Evolutionary conservation across 2,888 invertebrate species (phyloP), one percentile per base, ranked within the genome.

Genomic region (Ligdia adustata): DNA sequence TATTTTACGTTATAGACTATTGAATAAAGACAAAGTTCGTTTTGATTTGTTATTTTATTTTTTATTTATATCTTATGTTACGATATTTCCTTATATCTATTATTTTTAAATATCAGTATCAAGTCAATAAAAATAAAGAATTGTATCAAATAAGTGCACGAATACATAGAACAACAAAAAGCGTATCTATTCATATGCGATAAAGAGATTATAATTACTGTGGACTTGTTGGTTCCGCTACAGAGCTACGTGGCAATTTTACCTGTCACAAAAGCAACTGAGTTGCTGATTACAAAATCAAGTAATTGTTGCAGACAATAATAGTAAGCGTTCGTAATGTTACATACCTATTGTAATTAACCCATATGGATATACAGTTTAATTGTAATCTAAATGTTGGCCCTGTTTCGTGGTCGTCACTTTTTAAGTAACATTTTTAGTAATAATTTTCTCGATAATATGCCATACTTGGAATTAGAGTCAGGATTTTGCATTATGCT

Each of bases 11-110:
- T n/a, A 73, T 82, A 82, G 80, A 83, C 77, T 73, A 75, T 75
- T 73, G 22, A 86, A 87, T 88, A 87, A 88, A 88, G 83, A 87
- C 84, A 80, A 74, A 68, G 67, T 70, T 75, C 74, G 77, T 84
- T 82, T 79, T 74, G 62, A 77, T 22, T n/a, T 72, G 55, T 74
- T 76, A 70, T 72, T 77, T 75, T 77, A 69, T 62, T 64, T 69
- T 70, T 65, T 52, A 60, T 64, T 61, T 52, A 31, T 47, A 50
- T 61, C 57, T 52, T 22, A 31, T 49, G 24, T 31, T 28, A 13
- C 11, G 12, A 14, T 26, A 28, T 12, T 20, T 15, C 18, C 18
- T 32, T 13, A 15, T 18, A 18, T 29, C 24, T 18, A 14, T 9
- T 20, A 35, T 24, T 11, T 41, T 6, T 24, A 12, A 9, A 9